These are phyloP conservation scores for Nomada fabriciana DNA, from an alignment of 2,888 invertebrate genomes.

Conservation along the genomic window DNA sequence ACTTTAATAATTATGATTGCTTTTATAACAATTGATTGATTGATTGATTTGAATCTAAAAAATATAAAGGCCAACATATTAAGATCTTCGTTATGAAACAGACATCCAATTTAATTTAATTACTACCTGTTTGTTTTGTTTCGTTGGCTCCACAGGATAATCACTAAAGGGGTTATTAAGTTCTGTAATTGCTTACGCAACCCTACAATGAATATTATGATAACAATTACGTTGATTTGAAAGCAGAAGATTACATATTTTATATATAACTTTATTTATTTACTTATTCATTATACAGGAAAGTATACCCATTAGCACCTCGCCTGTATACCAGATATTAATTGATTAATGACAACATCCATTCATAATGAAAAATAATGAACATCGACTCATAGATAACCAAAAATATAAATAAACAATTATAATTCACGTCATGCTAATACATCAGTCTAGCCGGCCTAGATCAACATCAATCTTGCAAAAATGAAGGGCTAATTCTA, in stretches of 20 bases:
- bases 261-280: too few relatives aligned
- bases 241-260: neutral
- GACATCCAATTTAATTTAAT: conserved; percentile 9
- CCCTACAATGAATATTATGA: neutral
- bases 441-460: too few relatives aligned
- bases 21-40: neutral
- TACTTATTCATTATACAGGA: too few relatives aligned
- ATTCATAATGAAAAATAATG: too few relatives aligned
- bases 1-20: neutral
- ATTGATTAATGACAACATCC: too few relatives aligned
- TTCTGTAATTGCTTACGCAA: neutral
- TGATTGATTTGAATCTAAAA: neutral
- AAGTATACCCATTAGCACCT: too few relatives aligned
- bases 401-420: too few relatives aligned
- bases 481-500: too few relatives aligned
- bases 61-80: neutral
- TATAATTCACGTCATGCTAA: too few relatives aligned
- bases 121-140: neutral
- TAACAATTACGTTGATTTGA: conserved; percentile 20
- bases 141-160: neutral
- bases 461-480: too few relatives aligned
- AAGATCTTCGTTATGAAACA: neutral
- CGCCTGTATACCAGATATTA: too few relatives aligned
- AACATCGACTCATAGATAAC: too few relatives aligned
- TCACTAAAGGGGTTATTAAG: conserved; percentile 10